Base-by-base conservation (phyloP, 2,113 vertebrate species). In the Pedetes capensis region DNA sequence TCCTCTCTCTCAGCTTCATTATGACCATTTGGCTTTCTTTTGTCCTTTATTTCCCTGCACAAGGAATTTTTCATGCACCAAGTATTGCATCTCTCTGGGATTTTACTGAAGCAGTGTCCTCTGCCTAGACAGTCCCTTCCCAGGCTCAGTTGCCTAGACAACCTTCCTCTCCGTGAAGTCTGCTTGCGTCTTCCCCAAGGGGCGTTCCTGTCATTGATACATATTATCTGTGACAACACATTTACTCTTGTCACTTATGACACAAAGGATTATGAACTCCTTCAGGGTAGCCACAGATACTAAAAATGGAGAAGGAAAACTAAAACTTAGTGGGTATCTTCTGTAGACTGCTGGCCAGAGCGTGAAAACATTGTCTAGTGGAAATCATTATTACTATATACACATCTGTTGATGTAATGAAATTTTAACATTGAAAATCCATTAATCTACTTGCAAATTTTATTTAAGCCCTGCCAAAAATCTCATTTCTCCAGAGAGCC, bases 401-500 rank as follows among this genome's bases (percentile, higher is more conserved):
- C 80, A 53, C 9, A 57, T 69, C 92, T 89, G 39, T 55, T 83
- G 9, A 64, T 53, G 6, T 55, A 71, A 25, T 76, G 25, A 95
- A 86, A 63, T 91, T 61, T 55, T 87, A 37, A 5, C n/a, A 74
- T n/a, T 49, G 75, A 44, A 85, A 85, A 57, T 69, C 3, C 51
- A 29, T 42, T 32, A 90, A 83, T 91, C n/a, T 57, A 8, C 22
- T 83, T 92, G 20, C 20, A 34, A 61, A 93, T 95, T 94, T 82
- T 44, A 76, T 80, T 89, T 39, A 86, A 91, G 78, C 42, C 29
- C 9, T 94, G 34, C 6, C 76, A 2, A 64, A 71, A 84, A 57
- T 91, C 49, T 91, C 8, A 64, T 11, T 27, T 79, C 23, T 72
- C 74, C 34, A 92, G 13, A 32, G 39, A 53, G 8, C 0, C 22